phyloP scores from a whole-genome alignment of 2,113 vertebrate species.

The Urocitellus parryii region DNA sequence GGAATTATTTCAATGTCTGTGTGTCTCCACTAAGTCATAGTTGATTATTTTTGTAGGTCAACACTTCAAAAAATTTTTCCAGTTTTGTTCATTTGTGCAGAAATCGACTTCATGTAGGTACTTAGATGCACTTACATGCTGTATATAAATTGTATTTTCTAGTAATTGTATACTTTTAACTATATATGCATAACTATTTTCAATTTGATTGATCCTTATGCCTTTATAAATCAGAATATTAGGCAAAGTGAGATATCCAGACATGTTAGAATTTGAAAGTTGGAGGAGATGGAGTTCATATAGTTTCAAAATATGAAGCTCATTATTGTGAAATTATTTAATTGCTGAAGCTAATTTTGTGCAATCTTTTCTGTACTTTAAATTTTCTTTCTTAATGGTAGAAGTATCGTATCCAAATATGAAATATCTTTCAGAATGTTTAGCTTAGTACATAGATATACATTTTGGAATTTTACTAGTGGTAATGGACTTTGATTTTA shows the following conservation, averaged over 20 bases:
- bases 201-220: slow-evolving; percentile 1
- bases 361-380: background rate
- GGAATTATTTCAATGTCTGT: slow-evolving; percentile 3
- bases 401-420: background rate
- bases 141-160: slow-evolving; percentile 28
- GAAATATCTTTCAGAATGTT: background rate
- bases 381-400: slow-evolving; percentile 50
- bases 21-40: background rate
- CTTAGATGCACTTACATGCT: background rate
- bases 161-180: background rate
- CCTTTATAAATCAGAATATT: slow-evolving; percentile 46
- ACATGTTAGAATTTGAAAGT: slow-evolving; percentile 67
- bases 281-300: slow-evolving; percentile 32
- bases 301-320: slow-evolving; percentile 28
- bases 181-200: background rate
- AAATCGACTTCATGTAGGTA: background rate
- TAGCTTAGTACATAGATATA: slow-evolving; percentile 15
- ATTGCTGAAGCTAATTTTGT: slow-evolving; percentile 16
- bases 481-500: slow-evolving; percentile 55
- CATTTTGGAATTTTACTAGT: background rate
- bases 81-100: background rate
- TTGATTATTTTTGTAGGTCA: background rate
- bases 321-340: slow-evolving; percentile 50
- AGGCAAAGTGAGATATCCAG: slow-evolving; percentile 37
- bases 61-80: background rate